A percentile compares a stretch with the other conserved stretches of the same genome.
Evolutionary conservation across 2,113 vertebrate genomes (phyloP).

Genomic region (Cepphus grylle): DNA sequence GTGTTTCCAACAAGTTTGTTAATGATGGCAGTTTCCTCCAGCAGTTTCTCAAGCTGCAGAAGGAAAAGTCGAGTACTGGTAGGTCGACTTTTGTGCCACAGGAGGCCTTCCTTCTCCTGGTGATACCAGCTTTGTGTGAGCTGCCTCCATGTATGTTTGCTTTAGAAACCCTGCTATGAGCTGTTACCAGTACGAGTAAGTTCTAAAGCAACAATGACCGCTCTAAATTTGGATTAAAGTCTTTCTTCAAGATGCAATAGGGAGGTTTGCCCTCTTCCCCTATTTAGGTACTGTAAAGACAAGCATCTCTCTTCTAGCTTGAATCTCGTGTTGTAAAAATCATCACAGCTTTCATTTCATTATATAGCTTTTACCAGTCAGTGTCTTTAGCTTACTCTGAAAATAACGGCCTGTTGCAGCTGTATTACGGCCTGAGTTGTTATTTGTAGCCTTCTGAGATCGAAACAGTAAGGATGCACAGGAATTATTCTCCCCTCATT

Average conservation of each 20-base stretch:
- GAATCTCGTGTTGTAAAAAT: neutral
- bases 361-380: neutral
- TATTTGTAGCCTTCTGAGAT: neutral
- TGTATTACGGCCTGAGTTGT: neutral
- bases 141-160: neutral
- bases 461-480: neutral
- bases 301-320: neutral
- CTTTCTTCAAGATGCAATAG: fast-evolving
- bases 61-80: conserved; percentile 79
- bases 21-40: conserved; percentile 97
- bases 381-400: neutral
- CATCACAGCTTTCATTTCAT: neutral
- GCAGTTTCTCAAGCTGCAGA: conserved; percentile 94
- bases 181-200: neutral
- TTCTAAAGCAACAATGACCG: neutral
- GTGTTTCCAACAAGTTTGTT: conserved; percentile 87
- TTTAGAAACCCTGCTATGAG: neutral
- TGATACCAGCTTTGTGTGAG: neutral
- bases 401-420: neutral
- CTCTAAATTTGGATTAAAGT: neutral
- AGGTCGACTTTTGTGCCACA: neutral
- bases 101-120: neutral
- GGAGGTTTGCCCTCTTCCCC: neutral
- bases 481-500: neutral
- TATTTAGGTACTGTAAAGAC: neutral